A percentile compares a stretch with the other conserved stretches of the same genome.
Evolutionary conservation across 53 echinoderm and acorn worm genomes (phyloP).

Genomic region (Mesocentrotus franciscanus): DNA sequence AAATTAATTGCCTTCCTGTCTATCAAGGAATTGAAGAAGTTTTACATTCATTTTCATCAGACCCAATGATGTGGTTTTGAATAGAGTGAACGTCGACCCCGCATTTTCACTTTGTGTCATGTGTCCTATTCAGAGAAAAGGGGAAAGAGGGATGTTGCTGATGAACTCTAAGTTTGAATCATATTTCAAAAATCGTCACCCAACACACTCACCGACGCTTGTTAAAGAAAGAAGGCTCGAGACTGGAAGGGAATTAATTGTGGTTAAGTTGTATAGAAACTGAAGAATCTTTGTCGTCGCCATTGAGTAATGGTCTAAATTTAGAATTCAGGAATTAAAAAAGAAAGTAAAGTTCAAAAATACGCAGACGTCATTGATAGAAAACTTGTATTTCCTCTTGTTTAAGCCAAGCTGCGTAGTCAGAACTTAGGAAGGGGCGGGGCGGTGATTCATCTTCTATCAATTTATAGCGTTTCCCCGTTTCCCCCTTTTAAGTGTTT

Average conservation of each 20-base stretch:
- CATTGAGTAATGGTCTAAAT: neutral
- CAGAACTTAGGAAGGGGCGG: neutral
- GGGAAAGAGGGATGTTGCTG: neutral
- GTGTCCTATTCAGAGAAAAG: neutral
- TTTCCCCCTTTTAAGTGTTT: neutral
- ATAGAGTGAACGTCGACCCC: neutral
- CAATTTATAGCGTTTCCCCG: neutral
- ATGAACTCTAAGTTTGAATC: neutral
- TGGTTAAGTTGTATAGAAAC: neutral
- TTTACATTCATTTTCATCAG: neutral
- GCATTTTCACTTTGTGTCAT: neutral
- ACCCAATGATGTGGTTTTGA: neutral
- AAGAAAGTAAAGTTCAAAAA: neutral
- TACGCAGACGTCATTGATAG: neutral
- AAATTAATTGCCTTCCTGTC: neutral
- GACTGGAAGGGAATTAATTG: neutral
- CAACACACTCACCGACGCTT: neutral
- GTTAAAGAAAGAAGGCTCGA: neutral
- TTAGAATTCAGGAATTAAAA: neutral
- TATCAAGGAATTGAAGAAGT: neutral
- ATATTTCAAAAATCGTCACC: neutral
- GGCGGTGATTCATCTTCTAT: neutral
- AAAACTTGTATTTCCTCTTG: neutral
- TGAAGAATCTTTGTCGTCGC: neutral
- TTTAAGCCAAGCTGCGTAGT: neutral